These are phyloP conservation scores for Palythoa caribaeorum DNA, from an alignment of 92 coral and sea anemone species.

Conservation along the genomic window DNA sequence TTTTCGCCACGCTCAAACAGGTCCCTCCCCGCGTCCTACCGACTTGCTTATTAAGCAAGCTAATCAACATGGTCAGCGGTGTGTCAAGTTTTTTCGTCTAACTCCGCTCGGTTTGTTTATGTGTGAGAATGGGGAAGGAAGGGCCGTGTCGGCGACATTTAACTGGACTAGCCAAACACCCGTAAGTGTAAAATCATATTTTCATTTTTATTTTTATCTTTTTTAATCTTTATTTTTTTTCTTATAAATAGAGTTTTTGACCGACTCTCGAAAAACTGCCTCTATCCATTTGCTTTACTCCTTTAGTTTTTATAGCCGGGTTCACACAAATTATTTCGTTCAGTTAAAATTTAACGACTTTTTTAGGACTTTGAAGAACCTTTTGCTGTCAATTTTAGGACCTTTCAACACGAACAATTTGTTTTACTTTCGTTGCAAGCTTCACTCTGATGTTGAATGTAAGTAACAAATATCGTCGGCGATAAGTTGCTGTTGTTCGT, in stretches of 20 bases:
- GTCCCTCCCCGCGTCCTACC: conserved; percentile 53
- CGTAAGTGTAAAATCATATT: background rate
- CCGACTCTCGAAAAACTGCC: background rate
- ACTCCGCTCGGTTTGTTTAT: conserved; percentile 55
- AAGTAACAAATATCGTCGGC: too few species aligned
- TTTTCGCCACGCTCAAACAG: conserved; percentile 53
- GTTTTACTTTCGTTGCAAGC: too few species aligned
- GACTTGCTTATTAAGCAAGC: conserved; percentile 59
- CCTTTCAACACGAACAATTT: too few species aligned
- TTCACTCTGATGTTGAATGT: too few species aligned
- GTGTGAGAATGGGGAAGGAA: conserved; percentile 60
- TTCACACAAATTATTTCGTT: too few species aligned
- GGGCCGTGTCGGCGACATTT: conserved; percentile 63
- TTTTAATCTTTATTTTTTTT: background rate
- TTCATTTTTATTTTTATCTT: too few species aligned
- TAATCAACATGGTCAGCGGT: conserved; percentile 46
- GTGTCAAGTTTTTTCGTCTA: conserved; percentile 65
- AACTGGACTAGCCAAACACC: conserved; percentile 43
- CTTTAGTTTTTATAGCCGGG: too few species aligned
- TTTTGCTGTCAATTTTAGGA: too few species aligned
- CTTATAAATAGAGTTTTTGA: background rate
- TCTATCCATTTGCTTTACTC: too few species aligned
- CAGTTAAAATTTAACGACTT: too few species aligned
- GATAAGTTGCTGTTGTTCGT: too few species aligned
- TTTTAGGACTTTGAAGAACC: too few species aligned